Conservation (phyloP, 2,113 vertebrate species). For the Baryphthengus martii region DNA sequence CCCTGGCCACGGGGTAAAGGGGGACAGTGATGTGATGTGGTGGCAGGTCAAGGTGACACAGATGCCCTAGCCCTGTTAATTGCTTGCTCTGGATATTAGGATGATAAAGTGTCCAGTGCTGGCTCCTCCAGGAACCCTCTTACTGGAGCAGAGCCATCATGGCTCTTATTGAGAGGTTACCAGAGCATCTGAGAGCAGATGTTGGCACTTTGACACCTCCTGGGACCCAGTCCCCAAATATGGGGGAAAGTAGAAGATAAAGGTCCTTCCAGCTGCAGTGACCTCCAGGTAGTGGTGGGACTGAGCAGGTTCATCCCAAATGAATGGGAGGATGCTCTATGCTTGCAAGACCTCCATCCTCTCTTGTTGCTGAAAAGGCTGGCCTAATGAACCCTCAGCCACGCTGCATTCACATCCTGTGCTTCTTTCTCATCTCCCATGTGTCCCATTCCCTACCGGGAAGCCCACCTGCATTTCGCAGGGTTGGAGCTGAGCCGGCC, state of each 20-base stretch:
- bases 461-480: not conserved
- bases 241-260: not conserved
- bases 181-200: not conserved
- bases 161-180: not conserved
- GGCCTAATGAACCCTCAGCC: not conserved
- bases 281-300: not conserved
- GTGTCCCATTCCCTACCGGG: not conserved
- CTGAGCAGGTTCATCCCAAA: not conserved
- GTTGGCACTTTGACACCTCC: not conserved
- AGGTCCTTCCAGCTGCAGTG: not conserved
- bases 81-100: not conserved
- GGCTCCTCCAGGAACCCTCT: not conserved
- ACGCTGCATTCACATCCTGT: fast-evolving
- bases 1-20: fast-evolving
- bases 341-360: not conserved
- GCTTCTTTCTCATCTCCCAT: not conserved
- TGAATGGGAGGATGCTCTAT: no score
- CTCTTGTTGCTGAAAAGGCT: not conserved
- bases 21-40: fast-evolving
- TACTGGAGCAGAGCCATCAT: not conserved
- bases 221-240: not conserved
- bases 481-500: not conserved
- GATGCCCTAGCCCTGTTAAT: not conserved
- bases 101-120: not conserved
- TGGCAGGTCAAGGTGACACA: fast-evolving